Percentiles rank a stretch among this genome's conserved stretches.
These are phyloP conservation scores for Tromatobia lineatoria DNA, from an alignment of 2,888 invertebrate species.

Conservation along the genomic window DNA sequence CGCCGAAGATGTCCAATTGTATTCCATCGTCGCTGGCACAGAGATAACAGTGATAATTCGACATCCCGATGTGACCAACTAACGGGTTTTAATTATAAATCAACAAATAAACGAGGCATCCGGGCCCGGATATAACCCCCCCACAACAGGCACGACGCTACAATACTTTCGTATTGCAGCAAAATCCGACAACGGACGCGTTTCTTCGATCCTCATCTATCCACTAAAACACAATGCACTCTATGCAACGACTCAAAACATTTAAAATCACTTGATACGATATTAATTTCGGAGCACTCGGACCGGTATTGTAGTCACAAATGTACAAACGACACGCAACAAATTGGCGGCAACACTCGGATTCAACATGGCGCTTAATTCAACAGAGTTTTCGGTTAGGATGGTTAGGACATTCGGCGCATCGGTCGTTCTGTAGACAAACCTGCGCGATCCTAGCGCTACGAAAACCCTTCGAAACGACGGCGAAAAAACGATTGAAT, in stretches of 20 bases:
- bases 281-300: not conserved
- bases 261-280: not conserved
- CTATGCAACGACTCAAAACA: not conserved
- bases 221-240: not conserved
- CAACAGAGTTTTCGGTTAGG: constrained; percentile 9
- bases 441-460: constrained; percentile 7
- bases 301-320: constrained; percentile 30
- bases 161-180: not conserved
- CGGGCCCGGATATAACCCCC: not conserved
- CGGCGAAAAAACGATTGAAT: not conserved
- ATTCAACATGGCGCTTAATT: constrained; percentile 47
- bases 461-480: not conserved
- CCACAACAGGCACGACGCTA: not conserved
- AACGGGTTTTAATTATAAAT: not conserved
- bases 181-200: not conserved
- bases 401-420: not conserved
- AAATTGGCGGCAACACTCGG: constrained; percentile 73
- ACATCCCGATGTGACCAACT: constrained; percentile 71
- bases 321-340: constrained; percentile 62
- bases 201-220: not conserved
- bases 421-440: not conserved
- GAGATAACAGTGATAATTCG: constrained; percentile 78
- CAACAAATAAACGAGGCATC: not conserved
- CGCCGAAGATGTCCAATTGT: constrained; percentile 78
- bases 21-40: constrained; percentile 83